These are phyloP conservation scores for Callimorpha dominula DNA, from an alignment of 2,888 invertebrate genomes.

Conservation along the genomic window DNA sequence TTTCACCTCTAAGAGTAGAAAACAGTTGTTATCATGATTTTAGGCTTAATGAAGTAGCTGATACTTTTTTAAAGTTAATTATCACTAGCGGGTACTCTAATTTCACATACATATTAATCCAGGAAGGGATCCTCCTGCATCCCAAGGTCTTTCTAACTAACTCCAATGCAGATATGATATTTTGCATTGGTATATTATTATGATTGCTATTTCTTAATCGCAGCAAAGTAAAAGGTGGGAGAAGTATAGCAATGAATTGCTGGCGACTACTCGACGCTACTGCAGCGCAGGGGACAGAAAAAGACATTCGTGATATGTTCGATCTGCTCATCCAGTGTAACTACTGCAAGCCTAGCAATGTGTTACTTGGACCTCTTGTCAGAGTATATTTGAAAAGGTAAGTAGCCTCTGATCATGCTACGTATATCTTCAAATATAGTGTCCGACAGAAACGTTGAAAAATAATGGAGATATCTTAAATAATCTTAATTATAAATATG, in stretches of 20 bases:
- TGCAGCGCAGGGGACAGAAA: constrained; percentile 69
- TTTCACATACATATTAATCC: no score
- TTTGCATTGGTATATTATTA: background rate
- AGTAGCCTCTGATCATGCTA: background rate
- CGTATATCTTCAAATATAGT: no score
- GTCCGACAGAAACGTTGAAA: no score
- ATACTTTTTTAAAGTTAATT: no score
- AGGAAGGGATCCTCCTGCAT: no score
- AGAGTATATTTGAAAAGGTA: constrained; percentile 87
- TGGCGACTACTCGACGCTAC: constrained; percentile 87
- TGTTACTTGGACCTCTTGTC: constrained; percentile 88
- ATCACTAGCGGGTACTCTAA: no score
- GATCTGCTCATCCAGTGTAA: constrained; percentile 79
- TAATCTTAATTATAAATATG: no score
- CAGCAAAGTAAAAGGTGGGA: constrained; percentile 78
- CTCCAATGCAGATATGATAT: background rate
- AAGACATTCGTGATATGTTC: constrained; percentile 81
- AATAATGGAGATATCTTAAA: no score
- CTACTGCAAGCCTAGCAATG: constrained; percentile 87
- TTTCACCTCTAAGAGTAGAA: no score
- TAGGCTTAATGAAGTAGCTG: no score
- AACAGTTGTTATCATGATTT: no score
- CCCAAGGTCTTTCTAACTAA: no score
- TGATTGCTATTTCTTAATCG: background rate
- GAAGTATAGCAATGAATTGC: constrained; percentile 86